Evolutionary conservation across 1,140 invertebrate species (phyloP), one percentile per base, ranked within the genome.

Genomic region (Drosophila biarmipes): DNA sequence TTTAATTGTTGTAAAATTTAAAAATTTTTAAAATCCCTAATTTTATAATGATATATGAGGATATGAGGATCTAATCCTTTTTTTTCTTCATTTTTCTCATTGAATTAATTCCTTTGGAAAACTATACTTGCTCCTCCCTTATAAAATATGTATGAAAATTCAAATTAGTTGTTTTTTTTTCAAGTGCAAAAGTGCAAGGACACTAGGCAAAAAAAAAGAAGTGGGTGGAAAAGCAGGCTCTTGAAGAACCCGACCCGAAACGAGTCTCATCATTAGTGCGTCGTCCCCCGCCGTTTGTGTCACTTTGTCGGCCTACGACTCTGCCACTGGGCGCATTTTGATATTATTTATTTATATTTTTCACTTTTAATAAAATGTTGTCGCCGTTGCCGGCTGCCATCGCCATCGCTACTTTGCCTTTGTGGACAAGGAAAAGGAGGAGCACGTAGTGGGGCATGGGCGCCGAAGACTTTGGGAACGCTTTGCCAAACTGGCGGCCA

Each of bases 271-370:
- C 78, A 82, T 87, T 82, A 89, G 84, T 73, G 84, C 56, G 57
- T 27, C 56, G 53, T 27, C 48, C 46, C 48, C 34, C 62, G 15
- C 35, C 46, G 61, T 56, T 56, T 62, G 62, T 69, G 73, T 79
- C 67, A 59, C 78, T 78, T 75, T 84, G 58, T 84, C 64, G 62
- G 71, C 61, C 46, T 45, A 51, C 31, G 53, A 52, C 52, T 45
- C 55, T 35, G 53, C 56, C 52, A 53, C 53, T 74, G 57, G 37
- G 37, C 34, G 57, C 58, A 66, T 74, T 75, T 66, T 74, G 34
- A 77, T 76, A 76, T 75, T 63, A 78, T 79, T 79, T 79, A 76
- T 89, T 76, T 89, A 78, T 64, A 76, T 81, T 73, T 75, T 68
- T 80, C 58, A 84, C 56, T 77, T 85, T 85, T 80, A 57, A 82